Base-by-base conservation (phyloP, 2,888 invertebrate species). In the Trissoscelio sp. region DNA sequence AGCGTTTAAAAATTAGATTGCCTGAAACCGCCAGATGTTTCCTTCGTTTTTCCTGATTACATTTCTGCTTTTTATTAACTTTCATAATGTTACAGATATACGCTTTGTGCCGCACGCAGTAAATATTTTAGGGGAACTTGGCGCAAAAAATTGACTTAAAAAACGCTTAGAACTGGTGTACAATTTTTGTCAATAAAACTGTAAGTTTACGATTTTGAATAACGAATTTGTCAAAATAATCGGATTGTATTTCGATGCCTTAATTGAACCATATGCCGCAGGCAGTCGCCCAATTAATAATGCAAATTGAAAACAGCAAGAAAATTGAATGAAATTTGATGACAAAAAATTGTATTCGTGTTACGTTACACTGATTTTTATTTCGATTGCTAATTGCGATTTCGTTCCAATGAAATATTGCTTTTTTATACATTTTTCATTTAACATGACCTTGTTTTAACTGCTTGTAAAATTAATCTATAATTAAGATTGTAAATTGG, bases 1-100 rank as follows among this genome's bases (percentile, higher is more conserved):
- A 84, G 67, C 84, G 85, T 83, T 85, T 84, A 87, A 88, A 88
- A 89, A 90, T 90, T 88, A 87, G 88, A 89, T 89, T 89, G 88
- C 86, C 88, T 85, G 80, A 77, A 75, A 84, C 84, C 85, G 87
- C 87, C 90, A 89, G 89, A 89, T 89, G 88, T 86, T 87, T 86
- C 88, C 85, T 83, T 84, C 83, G 53, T 82, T 83, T 82, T 84
- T 84, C 83, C 86, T 85, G 83, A 84, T 85, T 87, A 82, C 84
- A 79, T 83, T 81, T 81, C 70, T 79, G 81, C 73, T 82, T 79
- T 84, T 81, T 78, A 78, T 70, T 46, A 28, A 62, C 14, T 72
- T 57, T n/a, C 53, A 64, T 57, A 60, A 64, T 42, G 20, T 70
- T 55, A 55, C 62, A 51, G 67, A 58, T 64, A 70, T 46, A 24